Base-by-base conservation (phyloP, 2,888 invertebrate genomes). In the Julus scanicus region DNA sequence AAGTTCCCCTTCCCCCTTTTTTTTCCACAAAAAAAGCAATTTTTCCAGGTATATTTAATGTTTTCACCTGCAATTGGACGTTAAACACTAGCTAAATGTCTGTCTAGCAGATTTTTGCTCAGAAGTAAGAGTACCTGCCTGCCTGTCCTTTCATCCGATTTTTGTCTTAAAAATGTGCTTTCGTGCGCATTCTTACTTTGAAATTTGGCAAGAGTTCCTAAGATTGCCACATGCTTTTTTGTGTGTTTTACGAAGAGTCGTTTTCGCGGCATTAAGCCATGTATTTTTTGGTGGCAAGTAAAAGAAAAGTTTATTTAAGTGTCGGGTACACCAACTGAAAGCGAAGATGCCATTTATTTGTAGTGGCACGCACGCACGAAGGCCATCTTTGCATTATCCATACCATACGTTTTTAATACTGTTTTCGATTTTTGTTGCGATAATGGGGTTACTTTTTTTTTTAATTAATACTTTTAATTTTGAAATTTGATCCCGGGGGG, bases 281-380 rank as follows among this genome's bases (percentile, higher is more conserved):
- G 13, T 37, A 5, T 44, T 44, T 80, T 80, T 5, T 29, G 71
- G 20, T 80, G 37, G 80, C 37, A 15, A 80, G 44, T 5, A 44
- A 44, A 44, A 6, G 6, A 37, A 29, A 15, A 13, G 53, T 53
- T 80, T 80, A 71, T 29, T 80, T 80, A 63, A 63, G 63, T 80
- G 80, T 80, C 80, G 29, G 11, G 13, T 2, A 80, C 37, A 13
- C 15, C 37, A 13, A 13, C 37, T 13, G 44, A 83, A 85, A 49
- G 85, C 49, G 44, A 85, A 44, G 85, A 85, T 85, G 85, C 85
- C 85, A 85, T 85, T 85, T 85, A 85, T 85, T 85, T 85, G 85
- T 85, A 85, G 85, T 44, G 44, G 49, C 49, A 85, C 29, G 20
- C 48, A 85, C 29, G n/a, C 48, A 44, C 20, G 20, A 85, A 85